phyloP scores from a whole-genome alignment of 2,113 vertebrate species.

The Callipepla californica region DNA sequence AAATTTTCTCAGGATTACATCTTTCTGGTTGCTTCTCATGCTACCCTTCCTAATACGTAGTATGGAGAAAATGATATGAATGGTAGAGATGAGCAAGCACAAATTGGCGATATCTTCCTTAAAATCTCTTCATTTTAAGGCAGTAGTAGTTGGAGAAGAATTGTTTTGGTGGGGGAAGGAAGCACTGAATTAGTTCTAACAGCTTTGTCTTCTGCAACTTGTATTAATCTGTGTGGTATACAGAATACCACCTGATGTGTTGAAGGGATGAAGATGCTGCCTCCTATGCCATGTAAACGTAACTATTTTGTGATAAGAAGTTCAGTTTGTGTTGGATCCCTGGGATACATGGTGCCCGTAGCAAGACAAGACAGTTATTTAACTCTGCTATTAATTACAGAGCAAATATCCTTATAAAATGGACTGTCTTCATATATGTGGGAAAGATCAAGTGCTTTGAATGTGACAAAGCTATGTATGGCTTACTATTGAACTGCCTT shows the following conservation, averaged over 20 bases:
- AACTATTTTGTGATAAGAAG: background rate
- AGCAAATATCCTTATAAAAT: background rate
- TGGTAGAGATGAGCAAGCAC: background rate
- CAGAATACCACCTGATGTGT: background rate
- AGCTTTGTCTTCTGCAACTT: background rate
- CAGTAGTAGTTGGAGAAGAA: background rate
- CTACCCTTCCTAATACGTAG: background rate
- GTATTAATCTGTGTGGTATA: background rate
- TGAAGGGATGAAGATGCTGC: background rate
- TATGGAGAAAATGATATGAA: background rate
- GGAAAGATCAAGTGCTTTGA: background rate
- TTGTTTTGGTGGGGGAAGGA: background rate
- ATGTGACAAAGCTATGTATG: background rate
- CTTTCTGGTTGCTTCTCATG: background rate
- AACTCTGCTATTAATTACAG: background rate
- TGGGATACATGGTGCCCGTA: background rate
- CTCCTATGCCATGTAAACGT: background rate
- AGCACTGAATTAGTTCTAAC: background rate
- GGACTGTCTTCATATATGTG: rapidly evolving
- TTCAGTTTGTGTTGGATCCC: background rate
- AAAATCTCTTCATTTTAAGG: background rate
- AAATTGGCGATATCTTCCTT: background rate
- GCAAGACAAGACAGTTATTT: background rate
- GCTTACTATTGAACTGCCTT: background rate
- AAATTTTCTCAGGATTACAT: slow-evolving; percentile 11